Conservation (phyloP, 1,140 invertebrate genomes). For the Meloidogyne hapla region DNA sequence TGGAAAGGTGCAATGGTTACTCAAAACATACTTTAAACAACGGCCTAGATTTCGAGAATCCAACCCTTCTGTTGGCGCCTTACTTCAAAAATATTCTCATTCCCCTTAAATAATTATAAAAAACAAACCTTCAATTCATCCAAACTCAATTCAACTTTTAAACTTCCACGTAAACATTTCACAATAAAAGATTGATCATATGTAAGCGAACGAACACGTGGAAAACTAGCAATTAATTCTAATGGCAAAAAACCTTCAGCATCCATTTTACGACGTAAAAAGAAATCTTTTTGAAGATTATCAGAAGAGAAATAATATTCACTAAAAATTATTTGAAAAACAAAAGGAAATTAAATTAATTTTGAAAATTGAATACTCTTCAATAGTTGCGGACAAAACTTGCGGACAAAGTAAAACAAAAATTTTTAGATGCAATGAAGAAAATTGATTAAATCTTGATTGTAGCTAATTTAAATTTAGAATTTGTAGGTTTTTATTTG, state of each 20-base stretch:
- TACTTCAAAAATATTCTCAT: too few species aligned
- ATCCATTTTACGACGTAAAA: slow-evolving; percentile 93
- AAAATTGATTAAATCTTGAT: too few species aligned
- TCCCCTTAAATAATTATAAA: background rate
- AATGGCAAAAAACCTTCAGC: slow-evolving; percentile 86
- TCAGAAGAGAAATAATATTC: slow-evolving; percentile 99
- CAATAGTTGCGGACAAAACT: background rate
- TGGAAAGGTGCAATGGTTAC: too few species aligned
- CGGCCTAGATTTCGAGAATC: too few species aligned
- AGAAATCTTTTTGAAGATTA: slow-evolving; percentile 92
- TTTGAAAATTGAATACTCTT: too few species aligned
- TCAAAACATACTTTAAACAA: too few species aligned
- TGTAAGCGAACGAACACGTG: slow-evolving; percentile 83
- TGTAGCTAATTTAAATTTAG: too few species aligned
- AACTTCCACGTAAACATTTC: slow-evolving; percentile 57
- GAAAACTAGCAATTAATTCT: slow-evolving; percentile 89
- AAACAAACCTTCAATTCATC: slow-evolving; percentile 42
- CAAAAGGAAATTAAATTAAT: slow-evolving; percentile 12
- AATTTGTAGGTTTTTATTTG: too few species aligned
- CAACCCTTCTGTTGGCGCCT: too few species aligned
- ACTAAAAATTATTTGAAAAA: slow-evolving; percentile 69
- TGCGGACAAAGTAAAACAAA: too few species aligned
- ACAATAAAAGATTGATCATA: slow-evolving; percentile 80
- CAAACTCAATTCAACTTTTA: slow-evolving; percentile 55
- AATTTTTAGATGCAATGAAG: too few species aligned